A percentile compares a stretch with the other conserved stretches of the same genome.
phyloP scores from a whole-genome alignment of 2,797 vertebrate species.

The Melanotaenia maccullochi region DNA sequence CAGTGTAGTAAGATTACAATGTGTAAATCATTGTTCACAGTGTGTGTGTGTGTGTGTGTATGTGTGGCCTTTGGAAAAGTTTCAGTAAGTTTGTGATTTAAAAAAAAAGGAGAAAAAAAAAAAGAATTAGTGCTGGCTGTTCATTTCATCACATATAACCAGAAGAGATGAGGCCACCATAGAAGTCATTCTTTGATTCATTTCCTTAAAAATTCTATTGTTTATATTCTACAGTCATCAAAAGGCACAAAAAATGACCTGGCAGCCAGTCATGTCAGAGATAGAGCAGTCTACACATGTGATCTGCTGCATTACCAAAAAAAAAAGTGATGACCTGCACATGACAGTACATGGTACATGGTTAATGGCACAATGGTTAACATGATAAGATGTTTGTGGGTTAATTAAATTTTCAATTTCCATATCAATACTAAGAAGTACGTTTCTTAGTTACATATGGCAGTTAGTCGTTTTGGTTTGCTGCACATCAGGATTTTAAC shows the following conservation, averaged over 20 bases:
- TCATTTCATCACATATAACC: neutral
- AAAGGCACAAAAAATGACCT: constrained; percentile 55
- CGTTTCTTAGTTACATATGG: neutral
- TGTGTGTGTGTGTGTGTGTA: constrained; percentile 25
- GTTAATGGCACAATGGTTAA: too few species aligned
- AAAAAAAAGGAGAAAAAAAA: constrained; percentile 22
- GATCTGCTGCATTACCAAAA: constrained; percentile 20
- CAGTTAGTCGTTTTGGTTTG: constrained; percentile 4
- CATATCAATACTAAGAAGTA: constrained; percentile 1
- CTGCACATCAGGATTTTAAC: neutral
- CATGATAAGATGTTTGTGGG: constrained; percentile 3
- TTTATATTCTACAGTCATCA: constrained; percentile 40
- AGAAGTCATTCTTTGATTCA: constrained; percentile 22
- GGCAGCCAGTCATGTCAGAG: constrained; percentile 23
- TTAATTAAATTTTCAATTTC: constrained; percentile 13
- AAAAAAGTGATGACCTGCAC: constrained; percentile 7
- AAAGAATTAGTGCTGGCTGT: constrained; percentile 24
- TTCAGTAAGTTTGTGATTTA: constrained; percentile 34
- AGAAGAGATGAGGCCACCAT: constrained; percentile 21
- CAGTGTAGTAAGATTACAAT: constrained; percentile 38
- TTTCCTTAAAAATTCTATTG: constrained; percentile 14
- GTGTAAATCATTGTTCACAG: constrained; percentile 59
- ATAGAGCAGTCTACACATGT: constrained; percentile 9
- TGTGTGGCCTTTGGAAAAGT: constrained; percentile 36
- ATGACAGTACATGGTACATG: constrained; percentile 10